These are phyloP conservation scores for Palloptera scutellata DNA, from an alignment of 2,888 invertebrate genomes.

Conservation along the genomic window DNA sequence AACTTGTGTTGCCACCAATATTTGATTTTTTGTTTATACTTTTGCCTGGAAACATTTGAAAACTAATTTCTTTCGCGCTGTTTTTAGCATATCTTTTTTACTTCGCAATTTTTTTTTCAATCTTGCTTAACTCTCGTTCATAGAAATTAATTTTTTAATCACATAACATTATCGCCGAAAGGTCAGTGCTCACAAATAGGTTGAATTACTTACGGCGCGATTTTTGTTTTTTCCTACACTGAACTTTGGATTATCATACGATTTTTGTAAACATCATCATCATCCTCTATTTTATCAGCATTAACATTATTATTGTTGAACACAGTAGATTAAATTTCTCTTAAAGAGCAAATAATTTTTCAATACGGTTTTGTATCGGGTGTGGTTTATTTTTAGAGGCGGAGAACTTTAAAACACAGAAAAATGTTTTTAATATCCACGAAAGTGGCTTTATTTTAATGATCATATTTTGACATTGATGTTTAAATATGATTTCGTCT, in stretches of 20 bases:
- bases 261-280: slow-evolving; percentile 6
- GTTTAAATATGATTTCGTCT: too few species aligned
- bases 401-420: too few species aligned
- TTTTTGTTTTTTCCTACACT: background rate
- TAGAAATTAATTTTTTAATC: background rate
- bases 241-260: slow-evolving; percentile 18
- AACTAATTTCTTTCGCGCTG: too few species aligned
- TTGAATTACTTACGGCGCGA: background rate
- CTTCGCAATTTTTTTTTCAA: slow-evolving; percentile 15
- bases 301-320: background rate
- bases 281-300: background rate
- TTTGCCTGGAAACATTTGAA: too few species aligned
- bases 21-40: too few species aligned
- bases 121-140: background rate
- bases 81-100: slow-evolving; percentile 4
- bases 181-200: background rate
- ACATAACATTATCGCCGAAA: background rate
- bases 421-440: too few species aligned
- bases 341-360: background rate
- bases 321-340: background rate
- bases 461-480: too few species aligned
- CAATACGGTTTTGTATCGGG: background rate
- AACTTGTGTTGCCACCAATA: too few species aligned
- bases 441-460: too few species aligned
- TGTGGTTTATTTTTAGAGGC: too few species aligned